Evolutionary conservation across 2,113 vertebrate species (phyloP).

Genomic region (Vireo altiloquus): DNA sequence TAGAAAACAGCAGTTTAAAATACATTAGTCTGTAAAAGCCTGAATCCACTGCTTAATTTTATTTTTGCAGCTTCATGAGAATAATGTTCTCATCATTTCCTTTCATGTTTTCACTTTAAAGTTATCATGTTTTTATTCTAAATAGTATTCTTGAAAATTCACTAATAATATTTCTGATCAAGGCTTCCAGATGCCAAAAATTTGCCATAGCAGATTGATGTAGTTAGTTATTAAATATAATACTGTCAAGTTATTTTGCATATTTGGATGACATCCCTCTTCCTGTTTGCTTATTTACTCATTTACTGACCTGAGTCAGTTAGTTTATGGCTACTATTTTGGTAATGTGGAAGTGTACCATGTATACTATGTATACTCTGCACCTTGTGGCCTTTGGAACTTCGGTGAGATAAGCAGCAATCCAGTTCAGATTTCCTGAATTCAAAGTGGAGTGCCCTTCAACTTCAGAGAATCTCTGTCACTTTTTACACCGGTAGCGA

Average conservation of each 20-base stretch:
- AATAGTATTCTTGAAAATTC: neutral
- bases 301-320: neutral
- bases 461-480: neutral
- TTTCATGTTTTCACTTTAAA: neutral
- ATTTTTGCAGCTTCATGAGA: neutral
- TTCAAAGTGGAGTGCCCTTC: neutral
- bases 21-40: neutral
- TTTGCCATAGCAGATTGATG: neutral
- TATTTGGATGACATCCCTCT: neutral
- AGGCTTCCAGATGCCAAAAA: neutral
- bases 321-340: neutral
- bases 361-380: neutral
- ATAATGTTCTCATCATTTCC: neutral
- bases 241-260: neutral
- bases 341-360: neutral
- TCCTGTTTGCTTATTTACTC: neutral
- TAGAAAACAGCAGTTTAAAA: neutral
- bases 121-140: neutral
- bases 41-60: neutral
- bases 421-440: neutral
- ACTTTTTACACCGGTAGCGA: neutral
- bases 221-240: neutral
- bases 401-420: neutral
- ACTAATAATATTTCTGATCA: neutral
- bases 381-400: conserved; percentile 24